Evolutionary conservation across 2,113 vertebrate genomes (phyloP).

Genomic region (Ctenodactylus gundi): DNA sequence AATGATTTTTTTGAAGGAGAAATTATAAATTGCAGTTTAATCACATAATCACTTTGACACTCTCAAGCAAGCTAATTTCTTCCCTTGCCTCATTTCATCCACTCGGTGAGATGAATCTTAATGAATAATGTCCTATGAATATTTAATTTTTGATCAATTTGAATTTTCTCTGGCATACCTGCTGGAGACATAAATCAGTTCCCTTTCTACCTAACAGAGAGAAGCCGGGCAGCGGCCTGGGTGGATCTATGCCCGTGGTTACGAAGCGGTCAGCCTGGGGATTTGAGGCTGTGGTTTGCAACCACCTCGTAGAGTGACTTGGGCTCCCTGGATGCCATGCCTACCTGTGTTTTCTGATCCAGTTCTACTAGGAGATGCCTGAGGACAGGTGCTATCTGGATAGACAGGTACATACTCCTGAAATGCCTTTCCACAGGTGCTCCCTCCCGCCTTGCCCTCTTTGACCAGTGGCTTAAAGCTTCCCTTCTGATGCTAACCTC

Average conservation of each 20-base stretch:
- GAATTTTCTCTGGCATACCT: conserved; percentile 82
- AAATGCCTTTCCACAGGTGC: background rate
- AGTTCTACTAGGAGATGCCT: background rate
- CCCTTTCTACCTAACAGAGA: conserved; percentile 25
- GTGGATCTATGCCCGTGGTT: background rate
- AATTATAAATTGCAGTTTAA: conserved; percentile 91
- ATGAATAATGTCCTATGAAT: conserved; percentile 91
- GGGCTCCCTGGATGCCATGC: background rate
- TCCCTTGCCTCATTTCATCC: conserved; percentile 89
- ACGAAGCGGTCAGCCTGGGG: background rate
- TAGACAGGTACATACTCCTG: background rate
- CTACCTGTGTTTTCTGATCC: background rate
- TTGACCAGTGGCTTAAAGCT: background rate
- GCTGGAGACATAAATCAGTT: conserved; percentile 77
- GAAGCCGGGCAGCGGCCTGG: conserved; percentile 52
- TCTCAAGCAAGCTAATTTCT: conserved; percentile 91
- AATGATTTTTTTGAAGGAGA: conserved; percentile 86
- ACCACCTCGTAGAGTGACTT: background rate
- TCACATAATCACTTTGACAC: conserved; percentile 92
- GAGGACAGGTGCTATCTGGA: background rate
- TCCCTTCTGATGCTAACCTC: background rate
- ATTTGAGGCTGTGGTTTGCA: background rate
- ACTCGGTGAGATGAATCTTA: conserved; percentile 89
- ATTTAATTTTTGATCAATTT: conserved; percentile 89
- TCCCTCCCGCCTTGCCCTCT: background rate